Conservation (phyloP, 2,888 invertebrate genomes). For the Philaethria dido region DNA sequence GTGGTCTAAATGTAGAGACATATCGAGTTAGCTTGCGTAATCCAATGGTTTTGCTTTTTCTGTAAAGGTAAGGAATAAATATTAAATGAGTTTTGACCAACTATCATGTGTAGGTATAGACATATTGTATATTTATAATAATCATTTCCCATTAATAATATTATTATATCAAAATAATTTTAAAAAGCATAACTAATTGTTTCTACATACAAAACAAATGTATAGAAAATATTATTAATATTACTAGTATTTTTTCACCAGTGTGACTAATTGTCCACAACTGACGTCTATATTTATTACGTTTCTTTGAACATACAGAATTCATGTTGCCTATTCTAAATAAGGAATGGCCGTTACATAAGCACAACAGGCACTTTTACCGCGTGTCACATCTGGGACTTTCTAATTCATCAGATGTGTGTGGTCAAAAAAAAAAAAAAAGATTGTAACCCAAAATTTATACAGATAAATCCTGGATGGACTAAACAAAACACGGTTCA, state of each 20-base stretch:
- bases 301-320: slow-evolving; percentile 3
- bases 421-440: too few relatives aligned
- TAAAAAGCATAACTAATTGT: too few relatives aligned
- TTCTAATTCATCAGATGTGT: slow-evolving; percentile 58
- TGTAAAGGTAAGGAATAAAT: too few relatives aligned
- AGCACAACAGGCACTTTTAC: slow-evolving; percentile 35
- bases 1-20: too few relatives aligned
- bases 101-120: too few relatives aligned
- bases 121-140: too few relatives aligned
- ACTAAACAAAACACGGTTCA: slow-evolving; percentile 44
- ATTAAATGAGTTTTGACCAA: too few relatives aligned
- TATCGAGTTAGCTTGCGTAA: too few relatives aligned
- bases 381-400: slow-evolving; percentile 57
- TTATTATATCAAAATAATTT: too few relatives aligned
- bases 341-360: slow-evolving; percentile 25
- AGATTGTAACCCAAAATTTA: slow-evolving; percentile 52
- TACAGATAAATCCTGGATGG: slow-evolving; percentile 59
- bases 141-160: too few relatives aligned
- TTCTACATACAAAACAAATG: too few relatives aligned
- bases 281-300: slow-evolving; percentile 16
- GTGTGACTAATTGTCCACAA: slow-evolving; percentile 6
- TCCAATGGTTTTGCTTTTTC: too few relatives aligned
- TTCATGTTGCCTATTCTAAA: slow-evolving; percentile 1
- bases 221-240: not conserved
- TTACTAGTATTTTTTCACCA: not conserved